Conservation (phyloP, 2,797 vertebrate species). For the Sitta carolinensis region DNA sequence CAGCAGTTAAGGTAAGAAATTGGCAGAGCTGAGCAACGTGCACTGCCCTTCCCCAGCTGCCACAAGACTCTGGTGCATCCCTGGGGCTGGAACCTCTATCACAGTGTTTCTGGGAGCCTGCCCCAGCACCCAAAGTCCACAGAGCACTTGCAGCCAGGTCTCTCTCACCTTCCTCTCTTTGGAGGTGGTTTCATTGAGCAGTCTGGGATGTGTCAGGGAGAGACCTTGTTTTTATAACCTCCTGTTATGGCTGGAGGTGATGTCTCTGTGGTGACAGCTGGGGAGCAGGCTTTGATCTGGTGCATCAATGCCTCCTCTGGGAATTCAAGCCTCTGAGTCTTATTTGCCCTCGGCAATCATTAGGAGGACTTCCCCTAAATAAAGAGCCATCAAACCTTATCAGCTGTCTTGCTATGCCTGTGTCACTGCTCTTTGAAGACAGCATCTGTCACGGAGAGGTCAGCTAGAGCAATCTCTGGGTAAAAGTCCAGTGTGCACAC, state of each 20-base stretch:
- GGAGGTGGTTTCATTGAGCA: neutral
- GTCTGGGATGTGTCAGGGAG: conserved; percentile 7
- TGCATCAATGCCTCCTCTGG: conserved; percentile 21
- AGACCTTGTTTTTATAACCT: conserved; percentile 52
- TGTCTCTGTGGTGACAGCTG: neutral
- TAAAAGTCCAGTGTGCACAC: neutral
- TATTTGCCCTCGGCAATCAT: conserved; percentile 30
- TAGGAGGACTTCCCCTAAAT: conserved; percentile 23
- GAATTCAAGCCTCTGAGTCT: conserved; percentile 46
- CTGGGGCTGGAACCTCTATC: neutral
- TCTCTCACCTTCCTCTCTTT: neutral
- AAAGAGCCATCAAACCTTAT: conserved; percentile 36
- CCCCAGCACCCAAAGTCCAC: neutral
- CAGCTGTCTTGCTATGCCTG: conserved; percentile 13
- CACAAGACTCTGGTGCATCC: rapidly evolving
- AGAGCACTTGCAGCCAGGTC: neutral
- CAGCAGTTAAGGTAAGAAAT: neutral
- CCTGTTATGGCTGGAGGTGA: conserved; percentile 45
- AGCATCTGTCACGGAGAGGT: neutral
- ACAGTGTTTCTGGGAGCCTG: neutral
- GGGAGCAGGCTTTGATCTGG: conserved; percentile 48
- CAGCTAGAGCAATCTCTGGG: neutral
- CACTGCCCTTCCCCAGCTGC: neutral
- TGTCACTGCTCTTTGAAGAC: neutral
- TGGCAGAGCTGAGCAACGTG: rapidly evolving